Evolutionary conservation across 2,888 invertebrate species (phyloP), one percentile per base, ranked within the genome.

Genomic region (Hemithea aestivaria): DNA sequence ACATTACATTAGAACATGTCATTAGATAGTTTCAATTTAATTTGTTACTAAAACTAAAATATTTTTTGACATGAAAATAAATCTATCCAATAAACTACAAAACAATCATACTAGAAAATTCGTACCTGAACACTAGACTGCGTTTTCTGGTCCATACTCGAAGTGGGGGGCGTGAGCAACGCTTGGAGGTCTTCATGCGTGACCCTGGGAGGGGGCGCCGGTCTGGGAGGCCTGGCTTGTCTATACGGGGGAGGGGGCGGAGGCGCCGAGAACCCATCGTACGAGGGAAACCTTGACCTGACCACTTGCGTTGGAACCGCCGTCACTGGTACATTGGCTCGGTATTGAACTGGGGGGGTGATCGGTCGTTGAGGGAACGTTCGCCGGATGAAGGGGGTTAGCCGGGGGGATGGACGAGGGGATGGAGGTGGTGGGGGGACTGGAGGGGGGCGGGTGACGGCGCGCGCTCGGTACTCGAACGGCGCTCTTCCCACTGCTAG

Each of bases 101-200:
- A 4, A 16, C 16, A 3, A n/a, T n/a, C 3, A 11, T 10, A 7
- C 2, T 7, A 5, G 9, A 32, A 1, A 2, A 20, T 8, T 6
- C 54, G 34, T 27, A 82, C 84, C 75, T 90, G 90, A 59, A 89
- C 89, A 71, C 90, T 90, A 22, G 88, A 89, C 62, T 90, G 89
- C 20, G 90, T 90, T 53, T 87, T 90, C 56, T 89, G 90, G 46
- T 90, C 90, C 90, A 90, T 90, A 2, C 78, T 71, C 9, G 81
- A 64, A 58, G 90, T 75, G 43, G 90, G 66, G 29, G 81, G 83
- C 53, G 83, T 83, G 58, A 89, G 66, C 51, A 90, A 48, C 56
- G 89, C 75, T 64, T 87, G 81, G 33, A 87, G 58, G 45, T 87
- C 85, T 38, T 83, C 82, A 1, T 66, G 73, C 2, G 81, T 72